Conservation (phyloP, 2,113 vertebrate species). For the Hippocampus comes region DNA sequence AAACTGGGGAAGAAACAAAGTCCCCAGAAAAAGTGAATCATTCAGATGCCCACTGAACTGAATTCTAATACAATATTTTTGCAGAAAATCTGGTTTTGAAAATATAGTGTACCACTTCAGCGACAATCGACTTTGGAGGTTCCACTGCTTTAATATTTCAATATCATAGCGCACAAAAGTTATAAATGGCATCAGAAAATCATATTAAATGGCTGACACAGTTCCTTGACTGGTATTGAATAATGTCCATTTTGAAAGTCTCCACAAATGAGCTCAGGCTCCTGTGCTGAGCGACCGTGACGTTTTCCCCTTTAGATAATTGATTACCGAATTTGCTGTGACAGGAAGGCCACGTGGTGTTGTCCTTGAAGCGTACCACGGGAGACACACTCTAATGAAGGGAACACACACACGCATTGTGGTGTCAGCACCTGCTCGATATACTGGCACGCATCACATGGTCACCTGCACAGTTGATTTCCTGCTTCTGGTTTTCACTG, state of each 20-base stretch:
- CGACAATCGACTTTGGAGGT: neutral
- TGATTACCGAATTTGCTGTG: slow-evolving; percentile 60
- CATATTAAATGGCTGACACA: slow-evolving; percentile 31
- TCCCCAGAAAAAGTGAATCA: neutral
- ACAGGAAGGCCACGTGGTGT: slow-evolving; percentile 45
- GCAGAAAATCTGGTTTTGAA: neutral
- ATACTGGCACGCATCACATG: slow-evolving; percentile 37
- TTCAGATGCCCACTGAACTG: neutral
- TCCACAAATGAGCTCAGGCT: slow-evolving; percentile 35
- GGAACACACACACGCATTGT: slow-evolving; percentile 29
- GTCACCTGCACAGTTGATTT: slow-evolving; percentile 29
- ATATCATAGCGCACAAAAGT: slow-evolving; percentile 16
- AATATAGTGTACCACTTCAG: neutral
- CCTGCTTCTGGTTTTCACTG: slow-evolving; percentile 49
- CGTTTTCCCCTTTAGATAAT: slow-evolving; percentile 36
- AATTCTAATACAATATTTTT: neutral
- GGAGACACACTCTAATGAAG: slow-evolving; percentile 49
- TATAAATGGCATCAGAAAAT: slow-evolving; percentile 15
- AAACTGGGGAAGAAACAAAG: neutral
- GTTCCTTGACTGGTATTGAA: slow-evolving; percentile 29
- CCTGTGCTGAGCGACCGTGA: slow-evolving; percentile 42
- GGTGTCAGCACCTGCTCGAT: slow-evolving; percentile 44
- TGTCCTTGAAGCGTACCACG: slow-evolving; percentile 52
- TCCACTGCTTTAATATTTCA: neutral
- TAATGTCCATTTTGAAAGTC: slow-evolving; percentile 40